phyloP scores from a whole-genome alignment of 2,113 vertebrate genomes.

The Orthonyx spaldingii region DNA sequence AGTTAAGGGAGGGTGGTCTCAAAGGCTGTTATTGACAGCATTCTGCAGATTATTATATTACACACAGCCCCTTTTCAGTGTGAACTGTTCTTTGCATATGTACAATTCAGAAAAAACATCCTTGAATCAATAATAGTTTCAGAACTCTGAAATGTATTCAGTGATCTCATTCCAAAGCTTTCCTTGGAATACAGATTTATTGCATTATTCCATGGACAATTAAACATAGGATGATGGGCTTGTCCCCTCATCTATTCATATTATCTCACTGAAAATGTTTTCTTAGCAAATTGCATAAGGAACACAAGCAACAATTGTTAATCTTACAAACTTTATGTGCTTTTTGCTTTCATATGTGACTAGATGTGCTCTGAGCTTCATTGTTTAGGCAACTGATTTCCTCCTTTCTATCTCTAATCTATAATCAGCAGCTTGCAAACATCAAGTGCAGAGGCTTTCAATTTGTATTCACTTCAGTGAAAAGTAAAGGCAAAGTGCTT shows the following conservation, averaged over 20 bases:
- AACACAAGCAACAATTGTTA: background rate
- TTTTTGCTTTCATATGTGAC: background rate
- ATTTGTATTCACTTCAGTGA: background rate
- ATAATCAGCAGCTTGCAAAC: background rate
- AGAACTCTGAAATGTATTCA: background rate
- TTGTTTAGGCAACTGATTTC: background rate
- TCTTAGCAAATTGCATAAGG: background rate
- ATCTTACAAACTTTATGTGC: background rate
- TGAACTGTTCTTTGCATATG: background rate
- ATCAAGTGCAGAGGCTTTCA: background rate
- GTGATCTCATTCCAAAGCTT: background rate
- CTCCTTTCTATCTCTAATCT: background rate
- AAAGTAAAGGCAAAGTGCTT: background rate
- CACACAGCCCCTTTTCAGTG: accelerated
- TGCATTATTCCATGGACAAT: background rate
- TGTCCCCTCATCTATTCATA: background rate
- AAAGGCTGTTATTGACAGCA: background rate
- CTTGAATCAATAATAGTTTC: constrained; percentile 1
- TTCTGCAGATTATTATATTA: background rate
- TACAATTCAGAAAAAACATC: background rate
- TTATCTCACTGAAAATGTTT: constrained; percentile 20
- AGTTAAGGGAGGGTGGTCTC: background rate
- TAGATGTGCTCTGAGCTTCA: background rate
- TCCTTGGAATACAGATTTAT: constrained; percentile 15
- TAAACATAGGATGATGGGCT: constrained; percentile 10